These are phyloP conservation scores for Danio albolineatus DNA, from an alignment of 2,797 vertebrate species.

Conservation along the genomic window DNA sequence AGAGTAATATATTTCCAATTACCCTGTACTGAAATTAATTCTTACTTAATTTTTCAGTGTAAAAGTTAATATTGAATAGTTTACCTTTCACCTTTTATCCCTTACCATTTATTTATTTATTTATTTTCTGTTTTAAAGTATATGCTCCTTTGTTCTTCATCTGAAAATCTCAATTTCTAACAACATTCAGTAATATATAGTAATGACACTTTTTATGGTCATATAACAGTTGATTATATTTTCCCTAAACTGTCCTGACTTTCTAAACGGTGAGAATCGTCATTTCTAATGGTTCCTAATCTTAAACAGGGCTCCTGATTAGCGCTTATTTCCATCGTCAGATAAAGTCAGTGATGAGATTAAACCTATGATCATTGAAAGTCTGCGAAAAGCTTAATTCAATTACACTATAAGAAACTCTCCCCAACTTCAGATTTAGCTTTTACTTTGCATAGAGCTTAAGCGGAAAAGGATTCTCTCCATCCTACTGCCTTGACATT, in stretches of 20 bases:
- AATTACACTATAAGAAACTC: conserved; percentile 22
- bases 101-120: no score
- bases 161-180: no score
- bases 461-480: background rate
- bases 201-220: background rate
- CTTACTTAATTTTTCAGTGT: no score
- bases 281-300: background rate
- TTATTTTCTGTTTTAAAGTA: no score
- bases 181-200: background rate
- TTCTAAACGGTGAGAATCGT: background rate
- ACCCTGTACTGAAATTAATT: no score
- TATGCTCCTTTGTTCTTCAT: no score
- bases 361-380: conserved; percentile 47
- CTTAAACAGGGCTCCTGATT: background rate
- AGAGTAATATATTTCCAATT: no score
- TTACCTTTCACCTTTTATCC: no score
- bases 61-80: no score
- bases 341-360: conserved; percentile 54
- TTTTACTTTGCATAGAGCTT: background rate
- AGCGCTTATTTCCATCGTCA: background rate
- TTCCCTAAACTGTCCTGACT: background rate
- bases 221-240: background rate
- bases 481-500: background rate
- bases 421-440: background rate
- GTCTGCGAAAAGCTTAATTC: conserved; percentile 33